phyloP scores from a whole-genome alignment of 2,888 invertebrate genomes.

The Plutella xylostella region DNA sequence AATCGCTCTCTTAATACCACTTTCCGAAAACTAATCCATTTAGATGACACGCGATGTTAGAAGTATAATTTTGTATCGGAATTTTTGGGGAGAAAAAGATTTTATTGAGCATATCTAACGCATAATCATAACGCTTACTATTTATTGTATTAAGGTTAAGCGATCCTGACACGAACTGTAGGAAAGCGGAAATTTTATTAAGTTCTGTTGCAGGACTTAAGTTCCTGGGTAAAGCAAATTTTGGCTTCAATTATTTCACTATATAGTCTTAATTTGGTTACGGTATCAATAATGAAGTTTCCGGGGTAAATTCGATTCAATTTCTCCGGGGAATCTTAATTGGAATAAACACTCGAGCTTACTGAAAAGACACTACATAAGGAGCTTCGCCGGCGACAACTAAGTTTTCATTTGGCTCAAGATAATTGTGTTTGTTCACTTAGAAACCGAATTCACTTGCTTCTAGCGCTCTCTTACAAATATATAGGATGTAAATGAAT shows the following conservation, averaged over 20 bases:
- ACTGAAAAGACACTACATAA: constrained; percentile 53
- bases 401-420: constrained; percentile 36
- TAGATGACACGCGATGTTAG: constrained; percentile 26
- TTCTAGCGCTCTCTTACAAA: too few relatives aligned
- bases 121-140: too few relatives aligned
- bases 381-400: constrained; percentile 28
- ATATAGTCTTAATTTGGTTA: too few relatives aligned
- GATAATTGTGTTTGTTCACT: constrained; percentile 44
- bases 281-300: constrained; percentile 23
- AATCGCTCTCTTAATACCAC: constrained; percentile 43
- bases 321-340: constrained; percentile 41
- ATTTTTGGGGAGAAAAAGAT: neutral
- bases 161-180: too few relatives aligned
- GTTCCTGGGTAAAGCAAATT: too few relatives aligned
- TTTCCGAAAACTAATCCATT: constrained; percentile 44
- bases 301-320: constrained; percentile 29
- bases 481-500: too few relatives aligned
- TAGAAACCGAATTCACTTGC: constrained; percentile 21
- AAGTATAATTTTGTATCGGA: constrained; percentile 23
- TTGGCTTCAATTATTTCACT: too few relatives aligned
- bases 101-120: too few relatives aligned
- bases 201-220: too few relatives aligned
- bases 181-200: too few relatives aligned
- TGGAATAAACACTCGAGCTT: constrained; percentile 53
- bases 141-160: too few relatives aligned